These are phyloP conservation scores for Gallinago paraguaiae DNA, from an alignment of 2,113 vertebrate species.

Conservation along the genomic window DNA sequence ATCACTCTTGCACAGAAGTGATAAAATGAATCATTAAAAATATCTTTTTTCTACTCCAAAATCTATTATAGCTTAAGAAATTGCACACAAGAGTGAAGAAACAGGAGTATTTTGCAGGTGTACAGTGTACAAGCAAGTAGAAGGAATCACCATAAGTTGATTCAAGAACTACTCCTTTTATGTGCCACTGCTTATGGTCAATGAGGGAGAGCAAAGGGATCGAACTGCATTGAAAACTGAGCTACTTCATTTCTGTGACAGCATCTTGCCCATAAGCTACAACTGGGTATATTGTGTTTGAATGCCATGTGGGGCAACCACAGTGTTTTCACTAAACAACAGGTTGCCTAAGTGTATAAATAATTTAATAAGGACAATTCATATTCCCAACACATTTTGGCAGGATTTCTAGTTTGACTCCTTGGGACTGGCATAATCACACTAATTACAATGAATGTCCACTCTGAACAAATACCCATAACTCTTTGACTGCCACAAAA, in stretches of 20 bases:
- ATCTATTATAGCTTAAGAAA: not conserved
- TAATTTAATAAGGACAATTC: not conserved
- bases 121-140: not conserved
- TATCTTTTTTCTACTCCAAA: not conserved
- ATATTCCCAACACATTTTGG: not conserved
- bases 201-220: not conserved
- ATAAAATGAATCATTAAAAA: not conserved
- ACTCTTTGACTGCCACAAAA: not conserved
- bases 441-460: not conserved
- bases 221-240: not conserved
- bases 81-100: not conserved
- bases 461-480: not conserved
- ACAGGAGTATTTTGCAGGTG: not conserved
- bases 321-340: not conserved
- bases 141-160: not conserved
- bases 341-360: not conserved
- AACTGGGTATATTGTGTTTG: not conserved
- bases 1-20: rapidly evolving
- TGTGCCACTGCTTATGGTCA: not conserved
- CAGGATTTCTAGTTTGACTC: not conserved
- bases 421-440: not conserved
- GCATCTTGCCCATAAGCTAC: not conserved
- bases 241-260: not conserved
- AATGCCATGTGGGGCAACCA: not conserved
- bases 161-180: not conserved